Conservation (phyloP, 2,113 vertebrate species). For the Daphoenositta chrysoptera region DNA sequence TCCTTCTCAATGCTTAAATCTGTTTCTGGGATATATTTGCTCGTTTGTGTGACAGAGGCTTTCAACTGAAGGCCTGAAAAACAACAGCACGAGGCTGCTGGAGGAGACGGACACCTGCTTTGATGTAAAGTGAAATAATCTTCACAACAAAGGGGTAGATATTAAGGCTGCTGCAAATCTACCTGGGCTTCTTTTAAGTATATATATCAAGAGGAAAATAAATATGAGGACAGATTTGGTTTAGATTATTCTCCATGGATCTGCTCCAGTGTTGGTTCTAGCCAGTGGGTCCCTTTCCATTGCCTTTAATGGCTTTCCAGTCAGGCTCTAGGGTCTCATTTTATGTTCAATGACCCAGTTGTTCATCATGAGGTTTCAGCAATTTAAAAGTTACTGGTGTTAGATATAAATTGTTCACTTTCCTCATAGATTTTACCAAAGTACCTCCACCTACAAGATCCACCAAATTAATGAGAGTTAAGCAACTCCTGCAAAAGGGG, state of each 20-base stretch:
- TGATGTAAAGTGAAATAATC: background rate
- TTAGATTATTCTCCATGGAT: background rate
- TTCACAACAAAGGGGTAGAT: background rate
- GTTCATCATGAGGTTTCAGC: conserved; percentile 13
- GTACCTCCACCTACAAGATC: background rate
- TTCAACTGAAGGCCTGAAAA: background rate
- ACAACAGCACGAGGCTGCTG: background rate
- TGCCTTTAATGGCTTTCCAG: conserved; percentile 21
- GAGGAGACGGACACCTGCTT: background rate
- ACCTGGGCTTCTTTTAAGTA: background rate
- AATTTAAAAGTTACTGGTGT: conserved; percentile 6
- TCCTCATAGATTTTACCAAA: conserved; percentile 19
- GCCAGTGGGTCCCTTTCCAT: background rate
- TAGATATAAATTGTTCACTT: background rate
- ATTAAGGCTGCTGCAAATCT: background rate
- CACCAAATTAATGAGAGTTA: background rate
- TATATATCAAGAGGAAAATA: conserved; percentile 31
- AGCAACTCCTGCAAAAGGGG: background rate
- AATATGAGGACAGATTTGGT: background rate
- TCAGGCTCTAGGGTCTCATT: conserved; percentile 1
- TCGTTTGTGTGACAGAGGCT: background rate
- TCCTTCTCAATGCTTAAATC: background rate
- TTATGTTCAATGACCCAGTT: conserved; percentile 14
- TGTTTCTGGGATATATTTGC: background rate
- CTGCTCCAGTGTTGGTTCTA: background rate